Evolutionary conservation across 2,888 invertebrate genomes (phyloP).

Genomic region (Drosophila parthenogenetica): DNA sequence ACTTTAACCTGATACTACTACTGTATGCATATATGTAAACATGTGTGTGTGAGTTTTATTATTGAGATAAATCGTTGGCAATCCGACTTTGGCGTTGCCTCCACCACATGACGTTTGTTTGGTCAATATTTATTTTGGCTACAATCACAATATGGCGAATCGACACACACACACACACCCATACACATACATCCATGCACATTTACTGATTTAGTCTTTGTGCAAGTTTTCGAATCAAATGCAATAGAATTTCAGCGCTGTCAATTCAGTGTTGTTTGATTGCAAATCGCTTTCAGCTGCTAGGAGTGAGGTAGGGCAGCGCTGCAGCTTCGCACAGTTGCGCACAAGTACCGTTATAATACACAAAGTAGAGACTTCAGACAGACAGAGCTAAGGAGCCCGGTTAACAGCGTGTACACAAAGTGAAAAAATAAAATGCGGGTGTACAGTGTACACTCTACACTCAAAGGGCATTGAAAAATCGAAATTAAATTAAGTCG

Average conservation of each 20-base stretch:
- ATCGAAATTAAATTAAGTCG: slow-evolving; percentile 68
- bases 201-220: slow-evolving; percentile 7
- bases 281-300: slow-evolving; percentile 57
- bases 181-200: slow-evolving; percentile 11
- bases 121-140: slow-evolving; percentile 71
- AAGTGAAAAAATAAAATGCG: slow-evolving; percentile 32
- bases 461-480: slow-evolving; percentile 42
- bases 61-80: slow-evolving; percentile 66
- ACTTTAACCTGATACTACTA: not conserved
- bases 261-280: slow-evolving; percentile 49
- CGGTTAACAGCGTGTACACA: slow-evolving; percentile 24
- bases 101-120: slow-evolving; percentile 63
- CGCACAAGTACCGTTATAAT: slow-evolving; percentile 50
- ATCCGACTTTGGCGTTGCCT: slow-evolving; percentile 32
- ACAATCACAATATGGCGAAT: slow-evolving; percentile 28
- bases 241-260: slow-evolving; percentile 43
- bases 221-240: slow-evolving; percentile 19
- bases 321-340: slow-evolving; percentile 45
- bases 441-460: slow-evolving; percentile 16
- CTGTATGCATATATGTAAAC: not conserved
- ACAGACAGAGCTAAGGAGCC: slow-evolving; percentile 12
- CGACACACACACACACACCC: slow-evolving; percentile 18
- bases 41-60: slow-evolving; percentile 30
- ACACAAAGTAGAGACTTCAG: slow-evolving; percentile 29
- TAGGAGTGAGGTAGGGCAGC: slow-evolving; percentile 7